A percentile compares a stretch with the other conserved stretches of the same genome.
phyloP scores from a whole-genome alignment of 2,888 invertebrate species.

The Drosophila ezoana region DNA sequence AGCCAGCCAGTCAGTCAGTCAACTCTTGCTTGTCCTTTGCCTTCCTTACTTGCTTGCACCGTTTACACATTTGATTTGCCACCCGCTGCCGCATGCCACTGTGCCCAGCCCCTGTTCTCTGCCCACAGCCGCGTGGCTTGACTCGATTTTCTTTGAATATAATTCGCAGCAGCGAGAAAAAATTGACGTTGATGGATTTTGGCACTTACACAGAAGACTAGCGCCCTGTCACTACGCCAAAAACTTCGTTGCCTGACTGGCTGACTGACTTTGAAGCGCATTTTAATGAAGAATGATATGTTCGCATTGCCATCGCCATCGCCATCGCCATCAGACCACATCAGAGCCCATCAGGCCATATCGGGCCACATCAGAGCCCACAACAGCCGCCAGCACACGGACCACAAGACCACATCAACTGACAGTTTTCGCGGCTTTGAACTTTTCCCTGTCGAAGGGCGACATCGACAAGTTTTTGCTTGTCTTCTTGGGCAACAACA shows the following conservation, averaged over 20 bases:
- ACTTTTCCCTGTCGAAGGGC: constrained; percentile 62
- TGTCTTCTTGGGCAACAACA: constrained; percentile 36
- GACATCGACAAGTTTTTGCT: constrained; percentile 68
- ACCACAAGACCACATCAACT: constrained; percentile 60
- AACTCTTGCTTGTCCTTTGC: constrained; percentile 52
- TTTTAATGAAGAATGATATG: constrained; percentile 82
- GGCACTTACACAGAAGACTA: constrained; percentile 81
- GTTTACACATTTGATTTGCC: constrained; percentile 70
- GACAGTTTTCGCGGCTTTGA: constrained; percentile 80
- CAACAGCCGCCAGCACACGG: constrained; percentile 53
- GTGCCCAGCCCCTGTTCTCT: background rate
- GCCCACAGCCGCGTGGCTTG: constrained; percentile 33
- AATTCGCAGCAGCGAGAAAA: constrained; percentile 71
- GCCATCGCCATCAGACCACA: constrained; percentile 52
- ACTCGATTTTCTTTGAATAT: constrained; percentile 80
- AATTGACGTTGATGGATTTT: constrained; percentile 83
- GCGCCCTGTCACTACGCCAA: constrained; percentile 70
- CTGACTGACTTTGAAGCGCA: constrained; percentile 78
- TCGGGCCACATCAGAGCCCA: constrained; percentile 18
- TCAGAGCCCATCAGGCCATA: constrained; percentile 30
- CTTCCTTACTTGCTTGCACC: constrained; percentile 67
- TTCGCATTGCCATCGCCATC: constrained; percentile 66
- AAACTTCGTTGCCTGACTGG: constrained; percentile 51
- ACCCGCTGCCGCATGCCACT: constrained; percentile 3
- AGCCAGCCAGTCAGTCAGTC: constrained; percentile 49